A percentile compares a stretch with the other conserved stretches of the same genome.
These are phyloP conservation scores for Harpagifer antarcticus DNA, from an alignment of 2,797 vertebrate genomes.

Conservation along the genomic window DNA sequence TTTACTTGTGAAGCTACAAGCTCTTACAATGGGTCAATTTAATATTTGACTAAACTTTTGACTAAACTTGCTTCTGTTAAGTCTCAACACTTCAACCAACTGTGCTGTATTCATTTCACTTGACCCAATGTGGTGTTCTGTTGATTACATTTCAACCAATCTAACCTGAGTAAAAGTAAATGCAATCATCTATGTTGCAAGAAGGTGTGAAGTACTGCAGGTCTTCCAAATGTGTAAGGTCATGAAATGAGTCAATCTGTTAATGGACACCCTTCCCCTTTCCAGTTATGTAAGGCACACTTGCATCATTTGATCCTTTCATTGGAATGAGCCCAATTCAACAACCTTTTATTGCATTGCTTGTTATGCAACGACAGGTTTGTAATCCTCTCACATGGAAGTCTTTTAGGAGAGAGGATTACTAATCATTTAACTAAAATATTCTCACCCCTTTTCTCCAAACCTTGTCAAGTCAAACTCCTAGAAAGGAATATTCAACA, in stretches of 20 bases:
- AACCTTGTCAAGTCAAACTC: neutral
- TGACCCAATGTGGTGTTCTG: neutral
- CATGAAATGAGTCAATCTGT: neutral
- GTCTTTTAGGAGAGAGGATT: neutral
- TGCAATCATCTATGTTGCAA: slow-evolving; percentile 2
- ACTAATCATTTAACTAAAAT: neutral
- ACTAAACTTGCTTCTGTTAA: neutral
- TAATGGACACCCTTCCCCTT: neutral
- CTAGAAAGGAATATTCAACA: neutral
- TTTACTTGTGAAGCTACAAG: neutral
- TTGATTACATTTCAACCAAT: neutral
- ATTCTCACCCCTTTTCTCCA: neutral
- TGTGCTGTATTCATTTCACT: neutral
- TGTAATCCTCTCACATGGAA: slow-evolving; percentile 16
- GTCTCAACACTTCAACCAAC: neutral
- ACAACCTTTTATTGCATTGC: slow-evolving; percentile 1
- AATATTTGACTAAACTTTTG: neutral
- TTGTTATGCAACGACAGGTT: neutral
- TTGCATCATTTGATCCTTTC: slow-evolving; percentile 12
- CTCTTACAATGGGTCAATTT: neutral
- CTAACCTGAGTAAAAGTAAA: neutral
- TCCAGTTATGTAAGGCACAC: neutral
- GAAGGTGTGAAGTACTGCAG: neutral
- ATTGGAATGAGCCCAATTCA: neutral
- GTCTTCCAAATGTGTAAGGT: neutral